Conservation (phyloP, 2,797 vertebrate genomes). For the Hippoglossus hippoglossus region DNA sequence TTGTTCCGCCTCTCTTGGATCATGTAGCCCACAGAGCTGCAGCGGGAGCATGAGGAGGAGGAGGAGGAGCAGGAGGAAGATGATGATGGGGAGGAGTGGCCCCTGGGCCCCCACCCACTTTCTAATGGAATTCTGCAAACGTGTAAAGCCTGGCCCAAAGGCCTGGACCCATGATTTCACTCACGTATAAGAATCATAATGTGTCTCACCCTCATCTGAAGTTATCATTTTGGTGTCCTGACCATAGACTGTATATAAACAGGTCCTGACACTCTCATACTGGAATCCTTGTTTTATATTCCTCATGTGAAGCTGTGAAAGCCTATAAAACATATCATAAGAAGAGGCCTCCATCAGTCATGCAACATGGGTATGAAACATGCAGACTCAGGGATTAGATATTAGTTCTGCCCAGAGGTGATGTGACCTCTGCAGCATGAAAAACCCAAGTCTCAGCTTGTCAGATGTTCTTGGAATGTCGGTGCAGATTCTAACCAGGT, state of each 20-base stretch:
- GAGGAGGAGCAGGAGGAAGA: constrained; percentile 18
- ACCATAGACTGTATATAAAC: too few relatives aligned
- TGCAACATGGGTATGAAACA: too few relatives aligned
- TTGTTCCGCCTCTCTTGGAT: background rate
- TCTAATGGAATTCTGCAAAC: constrained; percentile 82
- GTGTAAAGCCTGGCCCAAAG: constrained; percentile 73
- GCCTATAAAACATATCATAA: background rate
- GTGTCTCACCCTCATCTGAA: background rate
- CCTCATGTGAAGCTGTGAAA: background rate
- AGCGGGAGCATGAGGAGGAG: constrained; percentile 27
- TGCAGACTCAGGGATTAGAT: background rate
- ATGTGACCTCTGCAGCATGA: constrained; percentile 4
- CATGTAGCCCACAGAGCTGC: background rate
- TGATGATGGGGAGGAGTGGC: constrained; percentile 26
- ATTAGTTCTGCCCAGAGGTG: background rate
- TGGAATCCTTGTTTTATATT: accelerated
- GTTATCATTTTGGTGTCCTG: background rate
- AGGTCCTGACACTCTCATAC: background rate
- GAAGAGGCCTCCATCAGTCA: too few relatives aligned
- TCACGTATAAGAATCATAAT: constrained; percentile 14
- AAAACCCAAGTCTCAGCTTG: constrained; percentile 50
- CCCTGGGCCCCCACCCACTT: constrained; percentile 55
- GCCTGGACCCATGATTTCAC: constrained; percentile 16
- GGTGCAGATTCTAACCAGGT: background rate
- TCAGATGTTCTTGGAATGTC: constrained; percentile 37